Evolutionary conservation across 2,113 vertebrate genomes (phyloP), one percentile per base, ranked within the genome.

Genomic region (Perca fluviatilis): DNA sequence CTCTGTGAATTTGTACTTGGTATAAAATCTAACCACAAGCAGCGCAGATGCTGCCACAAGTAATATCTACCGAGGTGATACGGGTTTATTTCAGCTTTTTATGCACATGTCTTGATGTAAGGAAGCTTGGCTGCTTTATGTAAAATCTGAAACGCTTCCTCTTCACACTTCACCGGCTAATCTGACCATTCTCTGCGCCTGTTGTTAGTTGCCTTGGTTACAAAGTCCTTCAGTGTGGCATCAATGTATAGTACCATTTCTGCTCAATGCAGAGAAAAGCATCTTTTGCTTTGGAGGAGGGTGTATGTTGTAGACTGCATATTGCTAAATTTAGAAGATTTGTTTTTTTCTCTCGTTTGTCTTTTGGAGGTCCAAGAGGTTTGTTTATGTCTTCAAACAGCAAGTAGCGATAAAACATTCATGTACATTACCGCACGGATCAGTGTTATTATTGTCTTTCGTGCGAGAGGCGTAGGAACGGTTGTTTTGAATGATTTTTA

Each of bases 131-230:
- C 67, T 21, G 69, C 65, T 87, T 89, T 36, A 82, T 80, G 82
- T 68, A 65, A 82, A 88, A 88, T 86, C 23, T 85, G 71, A 91
- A 90, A 74, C 51, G 77, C 80, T 83, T 88, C 84, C 76, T 63
- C 88, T 89, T 89, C 86, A 89, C 87, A 92, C 84, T 88, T 90
- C 82, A 82, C 57, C 60, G 46, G 77, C 79, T 94, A 92, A 95
- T 95, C 93, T 90, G 91, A 93, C 91, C 90, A 84, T 93, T 92
- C 75, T 90, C 79, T 87, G 85, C 23, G 77, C 79, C 90, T 93
- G 92, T 95, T 94, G 88, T 95, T 86, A 64, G 95, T 96, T 95
- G 92, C 95, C 95, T 70, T 94, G 95, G 95, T 95, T 94, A 95
- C 95, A 92, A 90, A 93, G 89, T 85, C 88, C 86, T 89, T 90